Evolutionary conservation across 2,797 vertebrate species (phyloP), one percentile per base, ranked within the genome.

Genomic region (Bradypodion ventrale): DNA sequence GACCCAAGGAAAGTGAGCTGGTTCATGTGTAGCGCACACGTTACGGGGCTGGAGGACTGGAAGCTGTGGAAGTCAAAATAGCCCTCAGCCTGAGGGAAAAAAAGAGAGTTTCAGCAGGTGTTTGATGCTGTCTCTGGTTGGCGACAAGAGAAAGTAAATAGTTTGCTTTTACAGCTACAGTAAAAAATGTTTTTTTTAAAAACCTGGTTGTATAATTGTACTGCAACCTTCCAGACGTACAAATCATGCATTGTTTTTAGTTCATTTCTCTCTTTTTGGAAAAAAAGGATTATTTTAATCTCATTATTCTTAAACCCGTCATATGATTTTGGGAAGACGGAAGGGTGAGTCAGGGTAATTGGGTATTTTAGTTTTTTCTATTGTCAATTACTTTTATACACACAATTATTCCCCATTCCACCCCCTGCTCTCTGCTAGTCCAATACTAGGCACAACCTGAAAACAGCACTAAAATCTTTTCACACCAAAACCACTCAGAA

Each of bases 271-370:
- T 29, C 63, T 5, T 27, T 37, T 19, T 8, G n/a, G n/a, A n/a
- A 74, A 32, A 46, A 60, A 65, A 15, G 35, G 35, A 80, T 85
- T 85, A 85, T 75, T 75, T 85, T 85, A 85, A 85, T 85, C 83
- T 68, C 46, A 74, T 75, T 75, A 75, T 80, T 85, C 75, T 75
- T 68, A 80, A 85, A 62, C 78, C 72, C 59, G 78, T 80, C 78
- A 75, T 78, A 75, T 80, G 83, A 60, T 75, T 35, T 10, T 27
- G 35, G 46, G 13, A 19, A 42, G 15, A 59, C 7, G 52, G n/a
- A n/a, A 16, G 32, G 10, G 40, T 1, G 66, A 77, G 21, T 10
- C 52, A 7, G n/a, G n/a, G 69, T 49, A 84, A 84, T 62, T 68
- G 23, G 62, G 52, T 49, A 85, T 46, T 80, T 75, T 13, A 29